phyloP scores from a whole-genome alignment of 2,113 vertebrate species.

The Morone saxatilis region DNA sequence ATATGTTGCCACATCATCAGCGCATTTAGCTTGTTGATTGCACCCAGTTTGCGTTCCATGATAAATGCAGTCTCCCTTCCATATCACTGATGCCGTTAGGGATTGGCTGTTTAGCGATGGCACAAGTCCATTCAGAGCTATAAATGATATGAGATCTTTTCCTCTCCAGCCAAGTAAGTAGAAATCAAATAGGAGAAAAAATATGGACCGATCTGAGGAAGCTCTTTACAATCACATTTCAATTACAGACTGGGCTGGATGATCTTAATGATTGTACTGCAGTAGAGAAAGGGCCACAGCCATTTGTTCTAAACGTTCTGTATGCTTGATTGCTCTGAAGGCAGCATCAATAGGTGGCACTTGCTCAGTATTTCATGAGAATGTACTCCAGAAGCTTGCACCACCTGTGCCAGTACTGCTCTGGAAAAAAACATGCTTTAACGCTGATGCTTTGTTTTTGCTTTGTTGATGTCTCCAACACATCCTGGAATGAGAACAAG shows the following conservation, averaged over 20 bases:
- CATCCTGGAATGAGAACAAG: constrained; percentile 63
- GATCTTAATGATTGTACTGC: constrained; percentile 20
- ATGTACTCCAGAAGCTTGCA: constrained; percentile 20
- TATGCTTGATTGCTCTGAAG: constrained; percentile 58
- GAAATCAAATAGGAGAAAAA: constrained; percentile 8
- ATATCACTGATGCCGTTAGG: constrained; percentile 18
- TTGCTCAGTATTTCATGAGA: constrained; percentile 60
- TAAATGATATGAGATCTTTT: constrained; percentile 31
- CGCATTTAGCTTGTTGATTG: constrained; percentile 37
- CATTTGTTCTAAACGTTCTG: constrained; percentile 53
- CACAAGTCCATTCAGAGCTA: neutral
- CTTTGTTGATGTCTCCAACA: constrained; percentile 56
- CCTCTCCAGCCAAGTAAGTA: constrained; percentile 29
- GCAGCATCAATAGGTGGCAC: constrained; percentile 48
- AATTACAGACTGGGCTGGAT: neutral
- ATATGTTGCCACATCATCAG: constrained; percentile 33
- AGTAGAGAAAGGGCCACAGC: neutral
- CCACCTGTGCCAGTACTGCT: constrained; percentile 56
- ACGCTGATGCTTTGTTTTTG: constrained; percentile 10
- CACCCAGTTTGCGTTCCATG: constrained; percentile 28
- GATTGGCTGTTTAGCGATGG: constrained; percentile 22
- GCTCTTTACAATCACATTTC: constrained; percentile 48
- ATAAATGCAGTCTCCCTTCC: constrained; percentile 35
- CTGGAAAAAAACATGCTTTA: constrained; percentile 6
- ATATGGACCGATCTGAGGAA: constrained; percentile 21